A percentile compares a stretch with the other conserved stretches of the same genome.
Evolutionary conservation across 2,113 vertebrate species (phyloP).

Genomic region (Chlorodrepanis virens): DNA sequence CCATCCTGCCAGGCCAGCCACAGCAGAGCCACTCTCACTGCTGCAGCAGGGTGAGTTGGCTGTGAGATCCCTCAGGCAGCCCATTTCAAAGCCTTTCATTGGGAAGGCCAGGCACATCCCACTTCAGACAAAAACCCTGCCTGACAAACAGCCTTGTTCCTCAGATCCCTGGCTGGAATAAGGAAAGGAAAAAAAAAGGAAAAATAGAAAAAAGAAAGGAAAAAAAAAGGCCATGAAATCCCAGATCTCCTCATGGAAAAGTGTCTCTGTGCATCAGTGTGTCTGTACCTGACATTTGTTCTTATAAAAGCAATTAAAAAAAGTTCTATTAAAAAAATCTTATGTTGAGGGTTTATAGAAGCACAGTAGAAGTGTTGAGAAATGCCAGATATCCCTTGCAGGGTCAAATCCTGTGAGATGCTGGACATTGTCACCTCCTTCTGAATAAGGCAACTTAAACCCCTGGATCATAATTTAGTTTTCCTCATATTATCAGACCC

Average conservation of each 20-base stretch:
- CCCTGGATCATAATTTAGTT: not conserved
- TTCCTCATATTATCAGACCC: not conserved
- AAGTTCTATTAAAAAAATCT: not conserved
- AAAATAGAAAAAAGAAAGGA: fast-evolving
- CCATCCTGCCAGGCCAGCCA: not conserved
- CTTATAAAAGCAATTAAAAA: not conserved
- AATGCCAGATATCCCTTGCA: not conserved
- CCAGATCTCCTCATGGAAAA: not conserved
- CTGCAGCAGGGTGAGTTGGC: not conserved
- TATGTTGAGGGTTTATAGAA: not conserved
- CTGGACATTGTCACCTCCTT: not conserved
- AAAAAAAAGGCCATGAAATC: not conserved
- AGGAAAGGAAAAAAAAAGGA: fast-evolving
- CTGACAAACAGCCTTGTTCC: constrained; percentile 29
- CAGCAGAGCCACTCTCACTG: not conserved
- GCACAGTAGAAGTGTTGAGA: not conserved
- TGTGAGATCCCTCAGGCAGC: not conserved
- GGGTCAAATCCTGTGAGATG: not conserved
- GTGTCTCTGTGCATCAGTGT: not conserved
- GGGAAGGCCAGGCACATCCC: constrained; percentile 22
- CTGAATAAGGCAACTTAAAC: not conserved
- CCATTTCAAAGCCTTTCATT: constrained; percentile 24
- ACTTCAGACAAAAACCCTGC: not conserved
- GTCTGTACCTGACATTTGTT: not conserved
- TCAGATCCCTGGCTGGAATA: not conserved